These are phyloP conservation scores for Orchesellides sinensis DNA, from an alignment of 2,888 invertebrate genomes.

Conservation along the genomic window DNA sequence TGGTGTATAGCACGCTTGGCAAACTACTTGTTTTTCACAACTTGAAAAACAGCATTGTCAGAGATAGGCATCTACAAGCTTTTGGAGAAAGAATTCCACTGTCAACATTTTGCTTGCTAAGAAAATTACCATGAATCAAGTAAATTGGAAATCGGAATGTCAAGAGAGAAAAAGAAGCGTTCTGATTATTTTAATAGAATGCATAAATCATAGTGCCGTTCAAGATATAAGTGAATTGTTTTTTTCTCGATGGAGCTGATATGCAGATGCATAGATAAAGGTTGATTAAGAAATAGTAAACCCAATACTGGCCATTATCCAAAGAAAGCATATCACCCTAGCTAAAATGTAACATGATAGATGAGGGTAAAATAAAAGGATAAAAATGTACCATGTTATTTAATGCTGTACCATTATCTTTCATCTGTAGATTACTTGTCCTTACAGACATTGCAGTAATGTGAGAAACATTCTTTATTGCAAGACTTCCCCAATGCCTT, in stretches of 20 bases:
- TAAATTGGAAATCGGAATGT: constrained; percentile 20
- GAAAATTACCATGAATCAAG: constrained; percentile 26
- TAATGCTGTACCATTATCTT: no score
- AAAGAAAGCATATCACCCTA: constrained; percentile 17
- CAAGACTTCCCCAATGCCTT: no score
- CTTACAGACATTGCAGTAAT: no score
- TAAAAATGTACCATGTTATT: no score
- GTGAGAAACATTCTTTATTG: no score
- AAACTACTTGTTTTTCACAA: constrained; percentile 25
- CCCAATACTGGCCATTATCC: constrained; percentile 47
- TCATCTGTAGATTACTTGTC: no score
- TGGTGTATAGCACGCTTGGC: constrained; percentile 12
- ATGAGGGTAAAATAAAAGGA: no score
- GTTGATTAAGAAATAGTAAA: constrained; percentile 35
- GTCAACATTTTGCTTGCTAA: no score
- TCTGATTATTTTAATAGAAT: constrained; percentile 67
- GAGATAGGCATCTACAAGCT: neutral
- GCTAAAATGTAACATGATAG: neutral
- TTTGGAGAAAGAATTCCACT: no score
- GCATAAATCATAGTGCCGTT: constrained; percentile 48
- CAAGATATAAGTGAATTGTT: neutral
- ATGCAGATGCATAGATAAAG: neutral
- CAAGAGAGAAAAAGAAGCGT: constrained; percentile 26
- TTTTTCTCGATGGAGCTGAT: constrained; percentile 13
- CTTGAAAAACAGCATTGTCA: constrained; percentile 22